A percentile compares a stretch with the other conserved stretches of the same genome.
phyloP scores from a whole-genome alignment of 2,113 vertebrate species.

The Ageneiosus marmoratus region DNA sequence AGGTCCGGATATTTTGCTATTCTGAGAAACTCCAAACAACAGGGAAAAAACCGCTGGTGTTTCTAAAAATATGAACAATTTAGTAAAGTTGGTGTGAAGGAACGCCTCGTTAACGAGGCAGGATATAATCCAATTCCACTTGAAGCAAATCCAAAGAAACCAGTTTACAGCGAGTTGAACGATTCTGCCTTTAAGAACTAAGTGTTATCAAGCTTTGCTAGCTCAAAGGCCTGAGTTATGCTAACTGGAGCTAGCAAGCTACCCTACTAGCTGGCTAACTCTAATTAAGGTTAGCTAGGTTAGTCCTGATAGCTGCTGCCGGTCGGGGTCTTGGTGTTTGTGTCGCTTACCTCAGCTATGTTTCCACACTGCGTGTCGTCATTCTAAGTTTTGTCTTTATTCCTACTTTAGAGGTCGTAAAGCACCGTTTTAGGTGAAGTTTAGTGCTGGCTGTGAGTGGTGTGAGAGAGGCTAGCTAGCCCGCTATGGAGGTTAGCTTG shows the following conservation, averaged over 20 bases:
- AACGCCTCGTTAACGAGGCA: neutral
- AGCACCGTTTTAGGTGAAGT: neutral
- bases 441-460: neutral
- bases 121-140: neutral
- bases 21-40: neutral
- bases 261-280: slow-evolving; percentile 26
- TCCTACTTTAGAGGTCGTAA: neutral
- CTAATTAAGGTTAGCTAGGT: neutral
- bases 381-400: neutral
- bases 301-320: neutral
- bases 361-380: neutral
- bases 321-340: neutral
- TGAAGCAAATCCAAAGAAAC: neutral
- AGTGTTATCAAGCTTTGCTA: neutral
- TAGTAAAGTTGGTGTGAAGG: neutral
- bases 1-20: neutral
- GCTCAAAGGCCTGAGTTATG: neutral
- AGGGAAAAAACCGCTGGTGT: neutral
- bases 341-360: slow-evolving; percentile 26
- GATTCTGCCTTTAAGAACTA: neutral
- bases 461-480: neutral
- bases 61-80: neutral
- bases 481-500: slow-evolving; percentile 23
- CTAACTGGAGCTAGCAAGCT: slow-evolving; percentile 33
- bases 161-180: neutral